Base-by-base conservation (phyloP, 2,888 invertebrate species). In the Choristoneura rosaceana region DNA sequence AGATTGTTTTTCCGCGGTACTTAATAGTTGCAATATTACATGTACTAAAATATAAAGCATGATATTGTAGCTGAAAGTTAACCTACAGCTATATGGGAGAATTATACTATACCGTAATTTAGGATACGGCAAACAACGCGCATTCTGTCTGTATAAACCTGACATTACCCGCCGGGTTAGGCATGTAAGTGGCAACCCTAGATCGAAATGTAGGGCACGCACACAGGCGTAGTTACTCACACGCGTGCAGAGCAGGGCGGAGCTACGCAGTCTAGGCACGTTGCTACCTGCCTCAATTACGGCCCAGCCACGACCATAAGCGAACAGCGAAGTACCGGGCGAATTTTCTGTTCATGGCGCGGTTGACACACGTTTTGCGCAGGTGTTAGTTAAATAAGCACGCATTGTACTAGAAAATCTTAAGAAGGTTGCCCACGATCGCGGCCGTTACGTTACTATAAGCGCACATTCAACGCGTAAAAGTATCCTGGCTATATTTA, bases 151-250 rank as follows among this genome's bases (percentile, higher is more conserved):
- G 67, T 60, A 66, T 67, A 70, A 75, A 75, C 62, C 69, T 41
- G 61, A 66, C 73, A 61, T 73, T 69, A 74, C 69, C 73, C 67
- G 47, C 60, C 50, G 55, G 55, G 55, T 55, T 55, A 55, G 25
- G 12, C 25, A 12, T 59, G 73, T 38, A 70, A 70, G 76, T 73
- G 74, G 75, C 76, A 78, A 76, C 74, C 76, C 74, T 73, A 71
- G 75, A 74, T 47, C 65, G 78, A 84, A 73, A 90, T 87, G 82
- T 90, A 89, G 92, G 91, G 80, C 91, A 91, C 90, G 77, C 91
- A 89, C 86, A 91, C 90, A 79, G 17, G 8, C 25, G 68, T 69
- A 73, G 15, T 58, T 66, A 76, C 80, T 78, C 81, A 81, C 84
- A 82, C 82, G 79, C 80, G 78, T 78, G 71, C 64, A 71, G n/a